Conservation (phyloP, 2,797 vertebrate genomes). For the Lutjanus campechanus region DNA sequence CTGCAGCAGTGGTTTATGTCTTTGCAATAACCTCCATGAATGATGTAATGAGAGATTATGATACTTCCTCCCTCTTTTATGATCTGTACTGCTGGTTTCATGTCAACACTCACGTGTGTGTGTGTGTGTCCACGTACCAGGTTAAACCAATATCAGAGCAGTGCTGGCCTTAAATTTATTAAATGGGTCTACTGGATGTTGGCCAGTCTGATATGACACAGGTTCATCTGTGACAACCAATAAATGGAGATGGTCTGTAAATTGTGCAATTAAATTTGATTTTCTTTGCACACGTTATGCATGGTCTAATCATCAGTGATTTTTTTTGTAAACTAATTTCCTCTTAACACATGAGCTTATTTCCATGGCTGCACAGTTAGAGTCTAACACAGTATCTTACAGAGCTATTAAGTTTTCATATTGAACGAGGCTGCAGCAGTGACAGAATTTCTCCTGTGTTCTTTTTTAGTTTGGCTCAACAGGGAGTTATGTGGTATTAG, state of each 20-base stretch:
- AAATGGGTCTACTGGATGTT: slow-evolving; percentile 27
- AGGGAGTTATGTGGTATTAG: too few species aligned
- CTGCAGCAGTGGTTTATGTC: slow-evolving; percentile 82
- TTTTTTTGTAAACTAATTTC: not conserved
- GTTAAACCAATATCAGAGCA: slow-evolving; percentile 40
- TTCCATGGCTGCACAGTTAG: not conserved
- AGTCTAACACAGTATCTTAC: not conserved
- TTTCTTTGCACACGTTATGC: slow-evolving; percentile 32
- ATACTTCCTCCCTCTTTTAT: slow-evolving; percentile 82
- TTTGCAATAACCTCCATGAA: slow-evolving; percentile 81
- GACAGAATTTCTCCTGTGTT: too few species aligned
- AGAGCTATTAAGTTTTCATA: not conserved
- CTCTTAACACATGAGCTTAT: not conserved
- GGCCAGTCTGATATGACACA: slow-evolving; percentile 27
- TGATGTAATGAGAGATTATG: slow-evolving; percentile 84
- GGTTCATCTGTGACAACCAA: slow-evolving; percentile 13
- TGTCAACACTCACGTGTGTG: slow-evolving; percentile 43
- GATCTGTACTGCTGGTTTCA: slow-evolving; percentile 69
- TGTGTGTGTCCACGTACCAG: slow-evolving; percentile 18
- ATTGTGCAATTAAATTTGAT: slow-evolving; percentile 39
- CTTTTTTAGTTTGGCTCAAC: too few species aligned
- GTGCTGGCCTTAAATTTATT: slow-evolving; percentile 22
- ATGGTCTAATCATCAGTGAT: slow-evolving; percentile 13
- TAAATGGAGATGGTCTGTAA: slow-evolving; percentile 33
- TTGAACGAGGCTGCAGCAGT: too few species aligned